phyloP scores from a whole-genome alignment of 2,113 vertebrate genomes.

The Datnioides undecimradiatus region DNA sequence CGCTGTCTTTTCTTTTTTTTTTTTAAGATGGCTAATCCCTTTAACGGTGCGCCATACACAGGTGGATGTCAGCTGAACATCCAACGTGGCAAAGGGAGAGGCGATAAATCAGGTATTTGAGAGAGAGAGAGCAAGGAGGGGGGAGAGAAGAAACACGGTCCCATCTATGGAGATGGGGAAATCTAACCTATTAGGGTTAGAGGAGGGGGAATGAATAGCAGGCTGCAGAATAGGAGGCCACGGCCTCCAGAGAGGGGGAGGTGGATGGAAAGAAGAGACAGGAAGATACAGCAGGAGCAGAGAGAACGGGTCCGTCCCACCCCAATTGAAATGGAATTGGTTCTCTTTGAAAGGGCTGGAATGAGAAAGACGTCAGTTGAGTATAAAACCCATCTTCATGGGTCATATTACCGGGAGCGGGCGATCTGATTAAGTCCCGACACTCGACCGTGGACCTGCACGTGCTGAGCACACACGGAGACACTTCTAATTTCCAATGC shows the following conservation, averaged over 20 bases:
- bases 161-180: conserved; percentile 29
- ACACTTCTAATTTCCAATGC: conserved; percentile 11
- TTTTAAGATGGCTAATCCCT: conserved; percentile 47
- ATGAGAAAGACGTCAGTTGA: conserved; percentile 55
- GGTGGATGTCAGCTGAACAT: conserved; percentile 26
- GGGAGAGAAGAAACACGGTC: not conserved
- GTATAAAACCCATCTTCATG: conserved; percentile 34
- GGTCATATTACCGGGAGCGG: conserved; percentile 32
- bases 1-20: conserved; percentile 23
- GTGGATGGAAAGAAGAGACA: conserved; percentile 19
- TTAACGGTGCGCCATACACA: conserved; percentile 57
- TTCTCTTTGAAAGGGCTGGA: conserved; percentile 44
- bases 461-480: not conserved
- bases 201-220: conserved; percentile 34
- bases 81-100: conserved; percentile 4
- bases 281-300: conserved; percentile 15
- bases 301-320: conserved; percentile 21
- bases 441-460: not conserved
- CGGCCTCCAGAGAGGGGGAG: conserved; percentile 29
- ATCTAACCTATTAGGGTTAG: conserved; percentile 48
- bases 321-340: conserved; percentile 48
- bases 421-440: conserved; percentile 33
- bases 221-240: conserved; percentile 28
- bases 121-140: not conserved
- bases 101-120: conserved; percentile 34